A percentile compares a stretch with the other conserved stretches of the same genome.
phyloP scores from a whole-genome alignment of 2,888 invertebrate genomes.

The Sylvicola cinctus region DNA sequence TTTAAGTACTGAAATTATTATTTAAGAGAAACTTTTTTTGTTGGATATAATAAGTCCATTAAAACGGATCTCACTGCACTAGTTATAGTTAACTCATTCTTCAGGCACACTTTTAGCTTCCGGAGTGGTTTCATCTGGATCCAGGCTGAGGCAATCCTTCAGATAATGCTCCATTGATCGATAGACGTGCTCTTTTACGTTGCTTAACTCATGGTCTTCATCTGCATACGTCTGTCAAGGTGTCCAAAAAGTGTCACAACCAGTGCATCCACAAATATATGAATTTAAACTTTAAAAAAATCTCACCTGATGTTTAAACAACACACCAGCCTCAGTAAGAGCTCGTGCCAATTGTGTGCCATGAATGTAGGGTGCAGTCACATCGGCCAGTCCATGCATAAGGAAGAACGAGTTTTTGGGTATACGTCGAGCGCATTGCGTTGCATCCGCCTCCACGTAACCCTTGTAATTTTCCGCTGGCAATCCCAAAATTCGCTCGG shows the following conservation, averaged over 20 bases:
- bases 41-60: too few species aligned
- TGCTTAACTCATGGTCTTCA: constrained; percentile 67
- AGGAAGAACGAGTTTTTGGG: constrained; percentile 74
- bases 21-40: too few species aligned
- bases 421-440: constrained; percentile 71
- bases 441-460: constrained; percentile 82
- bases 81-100: too few species aligned
- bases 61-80: too few species aligned
- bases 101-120: too few species aligned
- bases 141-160: constrained; percentile 73
- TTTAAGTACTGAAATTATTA: too few species aligned
- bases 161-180: constrained; percentile 86
- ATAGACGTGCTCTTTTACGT: constrained; percentile 79
- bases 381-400: constrained; percentile 83
- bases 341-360: constrained; percentile 75
- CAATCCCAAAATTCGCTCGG: constrained; percentile 80
- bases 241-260: not conserved
- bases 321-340: constrained; percentile 66
- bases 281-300: too few species aligned
- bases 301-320: constrained; percentile 78
- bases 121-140: constrained; percentile 50
- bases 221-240: constrained; percentile 69
- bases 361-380: constrained; percentile 85
- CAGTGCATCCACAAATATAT: too few species aligned
- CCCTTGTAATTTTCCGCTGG: constrained; percentile 76